phyloP scores from a whole-genome alignment of 1,140 invertebrate genomes.

The Brachionus rubens region DNA sequence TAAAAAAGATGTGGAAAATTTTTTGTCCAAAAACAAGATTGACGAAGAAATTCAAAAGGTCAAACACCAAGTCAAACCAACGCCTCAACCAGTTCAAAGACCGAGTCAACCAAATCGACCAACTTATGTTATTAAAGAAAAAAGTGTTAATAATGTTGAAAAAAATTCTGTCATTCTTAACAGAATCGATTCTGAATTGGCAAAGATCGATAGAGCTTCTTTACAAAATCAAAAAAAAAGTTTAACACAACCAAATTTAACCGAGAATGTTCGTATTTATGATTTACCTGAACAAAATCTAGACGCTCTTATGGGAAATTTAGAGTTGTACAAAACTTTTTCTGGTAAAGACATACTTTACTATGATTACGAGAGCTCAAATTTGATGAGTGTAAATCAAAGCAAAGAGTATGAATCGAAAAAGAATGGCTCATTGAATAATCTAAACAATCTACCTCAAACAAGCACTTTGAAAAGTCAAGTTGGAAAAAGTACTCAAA shows the following conservation, averaged over 20 bases:
- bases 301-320: not conserved
- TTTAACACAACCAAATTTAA: too few species aligned
- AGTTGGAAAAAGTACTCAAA: not conserved
- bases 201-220: not conserved
- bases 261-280: conserved; percentile 8
- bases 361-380: conserved; percentile 1
- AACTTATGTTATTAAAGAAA: not conserved
- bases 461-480: too few species aligned
- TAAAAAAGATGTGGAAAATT: too few species aligned
- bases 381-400: not conserved
- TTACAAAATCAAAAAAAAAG: not conserved
- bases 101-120: not conserved
- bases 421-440: not conserved
- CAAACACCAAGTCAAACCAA: too few species aligned
- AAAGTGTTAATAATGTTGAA: not conserved
- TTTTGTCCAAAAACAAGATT: too few species aligned
- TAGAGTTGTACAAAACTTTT: not conserved
- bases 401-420: not conserved
- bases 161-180: not conserved
- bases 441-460: not conserved
- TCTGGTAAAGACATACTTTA: not conserved
- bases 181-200: conserved; percentile 11
- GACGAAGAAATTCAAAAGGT: too few species aligned
- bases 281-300: not conserved
- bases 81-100: too few species aligned